Evolutionary conservation across 2,797 vertebrate genomes (phyloP).

Genomic region (Melanotaenia nigrans): DNA sequence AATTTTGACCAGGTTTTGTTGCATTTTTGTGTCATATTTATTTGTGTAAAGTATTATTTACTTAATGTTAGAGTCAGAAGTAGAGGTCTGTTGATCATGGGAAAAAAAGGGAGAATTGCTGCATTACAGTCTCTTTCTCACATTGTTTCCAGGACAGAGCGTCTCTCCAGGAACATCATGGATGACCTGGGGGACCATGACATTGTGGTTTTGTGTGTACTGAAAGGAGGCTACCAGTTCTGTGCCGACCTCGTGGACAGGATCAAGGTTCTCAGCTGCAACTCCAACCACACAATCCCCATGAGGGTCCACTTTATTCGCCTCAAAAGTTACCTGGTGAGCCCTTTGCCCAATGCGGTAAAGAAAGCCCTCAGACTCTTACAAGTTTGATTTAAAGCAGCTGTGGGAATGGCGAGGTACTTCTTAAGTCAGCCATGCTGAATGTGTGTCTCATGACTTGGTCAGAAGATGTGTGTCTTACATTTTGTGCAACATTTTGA

Average conservation of each 20-base stretch:
- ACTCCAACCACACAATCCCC: conserved; percentile 88
- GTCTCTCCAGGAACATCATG: conserved; percentile 91
- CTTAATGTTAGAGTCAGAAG: background rate
- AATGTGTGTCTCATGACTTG: conserved; percentile 29
- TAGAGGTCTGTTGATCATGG: too few species aligned
- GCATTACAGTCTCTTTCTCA: background rate
- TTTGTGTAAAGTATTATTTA: background rate
- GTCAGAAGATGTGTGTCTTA: conserved; percentile 30
- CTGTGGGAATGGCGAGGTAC: background rate
- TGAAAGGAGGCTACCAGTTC: conserved; percentile 94
- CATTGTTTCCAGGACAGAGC: conserved; percentile 85
- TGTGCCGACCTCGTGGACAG: conserved; percentile 90
- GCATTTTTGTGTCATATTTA: background rate
- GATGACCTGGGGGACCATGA: conserved; percentile 91
- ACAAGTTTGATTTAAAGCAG: background rate
- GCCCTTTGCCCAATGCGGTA: conserved; percentile 10
- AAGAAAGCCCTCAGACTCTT: background rate
- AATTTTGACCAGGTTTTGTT: background rate
- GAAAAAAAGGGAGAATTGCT: background rate
- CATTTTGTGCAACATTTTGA: conserved; percentile 7
- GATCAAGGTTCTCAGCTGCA: conserved; percentile 89
- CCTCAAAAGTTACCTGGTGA: conserved; percentile 91
- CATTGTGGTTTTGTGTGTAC: conserved; percentile 90
- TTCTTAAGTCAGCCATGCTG: conserved; percentile 8
- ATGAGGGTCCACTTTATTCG: conserved; percentile 95